These are phyloP conservation scores for Poecilia velifera DNA, from an alignment of 2,797 vertebrate genomes.

Conservation along the genomic window DNA sequence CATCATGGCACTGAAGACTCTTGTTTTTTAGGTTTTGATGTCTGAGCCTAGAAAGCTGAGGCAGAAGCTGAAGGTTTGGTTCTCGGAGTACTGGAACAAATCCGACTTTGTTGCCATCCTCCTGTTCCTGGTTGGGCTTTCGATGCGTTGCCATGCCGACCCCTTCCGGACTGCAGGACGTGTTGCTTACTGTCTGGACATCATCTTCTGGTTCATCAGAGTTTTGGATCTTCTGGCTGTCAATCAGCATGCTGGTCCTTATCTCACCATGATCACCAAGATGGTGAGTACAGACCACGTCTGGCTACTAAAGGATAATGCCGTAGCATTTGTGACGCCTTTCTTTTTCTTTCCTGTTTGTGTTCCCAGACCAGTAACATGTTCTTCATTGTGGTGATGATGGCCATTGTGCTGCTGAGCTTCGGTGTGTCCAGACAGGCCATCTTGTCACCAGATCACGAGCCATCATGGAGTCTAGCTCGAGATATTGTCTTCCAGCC, in stretches of 20 bases:
- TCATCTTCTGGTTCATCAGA: conserved; percentile 96
- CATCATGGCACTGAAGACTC: background rate
- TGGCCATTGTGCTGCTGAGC: conserved; percentile 94
- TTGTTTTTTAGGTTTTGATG: conserved; percentile 82
- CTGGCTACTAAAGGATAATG: background rate
- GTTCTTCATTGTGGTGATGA: conserved; percentile 98
- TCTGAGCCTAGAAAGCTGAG: conserved; percentile 90
- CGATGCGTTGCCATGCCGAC: conserved; percentile 82
- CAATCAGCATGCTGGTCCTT: conserved; percentile 94
- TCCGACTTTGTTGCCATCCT: conserved; percentile 90
- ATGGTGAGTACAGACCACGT: conserved; percentile 84
- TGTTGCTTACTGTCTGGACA: conserved; percentile 92
- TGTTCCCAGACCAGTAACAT: conserved; percentile 90
- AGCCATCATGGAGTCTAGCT: conserved; percentile 90
- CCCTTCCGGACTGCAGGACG: conserved; percentile 83
- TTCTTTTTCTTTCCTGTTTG: conserved; percentile 4
- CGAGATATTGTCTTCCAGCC: conserved; percentile 93
- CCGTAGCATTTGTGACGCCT: background rate
- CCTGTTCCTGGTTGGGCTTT: conserved; percentile 88
- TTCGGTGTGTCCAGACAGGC: conserved; percentile 95
- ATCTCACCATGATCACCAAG: conserved; percentile 97
- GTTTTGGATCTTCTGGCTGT: conserved; percentile 94
- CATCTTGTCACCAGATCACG: conserved; percentile 91
- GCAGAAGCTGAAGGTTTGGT: conserved; percentile 96
- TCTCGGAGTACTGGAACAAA: conserved; percentile 97